These are phyloP conservation scores for Malurus leucopterus DNA, from an alignment of 2,797 vertebrate species.

Conservation along the genomic window DNA sequence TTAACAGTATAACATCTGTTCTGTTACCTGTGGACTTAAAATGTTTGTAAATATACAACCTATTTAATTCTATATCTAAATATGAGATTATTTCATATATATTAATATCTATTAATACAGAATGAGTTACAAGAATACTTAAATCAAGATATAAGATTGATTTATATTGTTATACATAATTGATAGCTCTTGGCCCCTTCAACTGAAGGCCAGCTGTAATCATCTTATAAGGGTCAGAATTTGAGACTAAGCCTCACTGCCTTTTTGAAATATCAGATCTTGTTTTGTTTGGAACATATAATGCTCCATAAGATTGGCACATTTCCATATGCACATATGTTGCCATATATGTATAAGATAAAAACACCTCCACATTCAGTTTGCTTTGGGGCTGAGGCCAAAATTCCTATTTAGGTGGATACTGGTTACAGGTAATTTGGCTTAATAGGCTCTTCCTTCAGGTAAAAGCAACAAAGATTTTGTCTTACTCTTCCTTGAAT, in stretches of 20 bases:
- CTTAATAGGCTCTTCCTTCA: not conserved
- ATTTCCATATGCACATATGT: not conserved
- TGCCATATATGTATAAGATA: not conserved
- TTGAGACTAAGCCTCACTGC: not conserved
- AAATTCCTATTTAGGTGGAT: not conserved
- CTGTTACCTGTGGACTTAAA: not conserved
- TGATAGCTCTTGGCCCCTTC: not conserved
- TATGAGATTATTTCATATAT: not conserved
- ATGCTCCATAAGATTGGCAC: not conserved
- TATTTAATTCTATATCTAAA: not conserved
- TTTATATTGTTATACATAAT: not conserved
- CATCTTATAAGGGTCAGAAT: not conserved
- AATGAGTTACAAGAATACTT: not conserved
- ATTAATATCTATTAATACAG: not conserved
- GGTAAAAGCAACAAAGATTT: not conserved
- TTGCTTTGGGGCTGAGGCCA: not conserved
- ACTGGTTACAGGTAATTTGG: not conserved
- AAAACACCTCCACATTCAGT: not conserved
- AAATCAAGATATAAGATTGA: not conserved
- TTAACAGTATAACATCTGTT: slow-evolving; percentile 9
- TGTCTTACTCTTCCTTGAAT: not conserved
- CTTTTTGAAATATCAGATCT: not conserved
- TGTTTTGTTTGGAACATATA: not conserved
- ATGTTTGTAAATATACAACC: not conserved
- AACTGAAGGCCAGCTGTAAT: not conserved